Conservation (phyloP, 2,113 vertebrate genomes). For the Sinocyclocheilus maitianheensis region DNA sequence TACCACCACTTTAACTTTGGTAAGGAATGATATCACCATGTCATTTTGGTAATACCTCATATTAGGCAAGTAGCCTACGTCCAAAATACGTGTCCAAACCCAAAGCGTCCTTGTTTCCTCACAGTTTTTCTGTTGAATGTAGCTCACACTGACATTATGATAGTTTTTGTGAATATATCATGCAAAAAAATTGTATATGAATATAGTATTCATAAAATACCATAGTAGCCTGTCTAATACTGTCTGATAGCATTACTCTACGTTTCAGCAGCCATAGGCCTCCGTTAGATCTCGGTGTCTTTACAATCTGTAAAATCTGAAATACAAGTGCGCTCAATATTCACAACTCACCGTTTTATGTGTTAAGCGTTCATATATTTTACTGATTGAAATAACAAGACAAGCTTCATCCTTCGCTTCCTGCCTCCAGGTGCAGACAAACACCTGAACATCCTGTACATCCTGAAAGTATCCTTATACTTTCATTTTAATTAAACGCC, state of each 20-base stretch:
- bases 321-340: neutral
- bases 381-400: neutral
- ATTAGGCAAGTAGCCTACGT: no score
- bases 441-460: neutral
- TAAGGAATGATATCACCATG: neutral
- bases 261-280: neutral
- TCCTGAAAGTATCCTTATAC: no score
- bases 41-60: neutral
- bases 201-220: neutral
- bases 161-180: neutral
- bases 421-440: constrained; percentile 15
- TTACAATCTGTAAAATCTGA: neutral
- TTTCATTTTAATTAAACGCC: neutral
- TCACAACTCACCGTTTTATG: neutral
- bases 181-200: neutral
- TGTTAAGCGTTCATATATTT: neutral
- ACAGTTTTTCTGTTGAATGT: neutral
- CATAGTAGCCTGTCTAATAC: no score
- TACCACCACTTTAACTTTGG: neutral
- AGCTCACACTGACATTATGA: neutral
- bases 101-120: neutral
- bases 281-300: neutral
- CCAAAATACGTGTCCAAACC: neutral
- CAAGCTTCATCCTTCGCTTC: neutral
- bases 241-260: no score